A percentile compares a stretch with the other conserved stretches of the same genome.
Evolutionary conservation across 2,797 vertebrate genomes (phyloP).

Genomic region (Poecilia picta): DNA sequence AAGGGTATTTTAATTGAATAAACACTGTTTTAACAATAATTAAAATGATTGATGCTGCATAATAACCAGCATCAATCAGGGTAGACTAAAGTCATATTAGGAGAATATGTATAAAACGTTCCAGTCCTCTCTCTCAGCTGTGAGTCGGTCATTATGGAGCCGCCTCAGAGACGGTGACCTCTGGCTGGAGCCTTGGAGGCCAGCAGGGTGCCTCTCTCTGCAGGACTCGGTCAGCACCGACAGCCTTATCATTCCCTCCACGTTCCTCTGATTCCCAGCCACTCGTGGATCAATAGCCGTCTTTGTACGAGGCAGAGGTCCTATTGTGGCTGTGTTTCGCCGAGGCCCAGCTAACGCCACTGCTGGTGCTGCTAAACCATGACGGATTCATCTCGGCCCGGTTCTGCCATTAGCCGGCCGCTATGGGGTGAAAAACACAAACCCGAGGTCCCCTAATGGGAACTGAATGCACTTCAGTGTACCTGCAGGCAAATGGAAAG

Average conservation of each 20-base stretch:
- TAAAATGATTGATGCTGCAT: neutral
- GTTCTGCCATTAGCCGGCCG: constrained; percentile 68
- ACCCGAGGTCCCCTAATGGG: constrained; percentile 65
- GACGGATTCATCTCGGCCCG: constrained; percentile 60
- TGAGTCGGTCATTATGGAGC: constrained; percentile 3
- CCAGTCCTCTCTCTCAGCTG: neutral
- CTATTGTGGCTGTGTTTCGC: constrained; percentile 51
- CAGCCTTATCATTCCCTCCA: constrained; percentile 62
- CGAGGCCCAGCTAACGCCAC: constrained; percentile 24
- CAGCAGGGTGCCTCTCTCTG: constrained; percentile 36
- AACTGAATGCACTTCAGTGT: constrained; percentile 73
- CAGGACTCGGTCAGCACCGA: constrained; percentile 19
- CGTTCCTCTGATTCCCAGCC: constrained; percentile 65
- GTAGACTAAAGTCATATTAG: neutral
- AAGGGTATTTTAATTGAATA: neutral
- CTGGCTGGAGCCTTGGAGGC: constrained; percentile 4
- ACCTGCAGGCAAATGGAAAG: constrained; percentile 71
- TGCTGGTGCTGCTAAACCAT: constrained; percentile 59
- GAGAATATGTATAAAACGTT: neutral
- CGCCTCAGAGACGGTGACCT: constrained; percentile 4
- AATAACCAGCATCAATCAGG: too few species aligned
- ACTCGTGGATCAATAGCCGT: constrained; percentile 71
- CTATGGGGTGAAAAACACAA: constrained; percentile 65
- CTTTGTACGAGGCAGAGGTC: constrained; percentile 68
- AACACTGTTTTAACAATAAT: neutral